phyloP scores from a whole-genome alignment of 2,113 vertebrate genomes.

The Macrotis lagotis region DNA sequence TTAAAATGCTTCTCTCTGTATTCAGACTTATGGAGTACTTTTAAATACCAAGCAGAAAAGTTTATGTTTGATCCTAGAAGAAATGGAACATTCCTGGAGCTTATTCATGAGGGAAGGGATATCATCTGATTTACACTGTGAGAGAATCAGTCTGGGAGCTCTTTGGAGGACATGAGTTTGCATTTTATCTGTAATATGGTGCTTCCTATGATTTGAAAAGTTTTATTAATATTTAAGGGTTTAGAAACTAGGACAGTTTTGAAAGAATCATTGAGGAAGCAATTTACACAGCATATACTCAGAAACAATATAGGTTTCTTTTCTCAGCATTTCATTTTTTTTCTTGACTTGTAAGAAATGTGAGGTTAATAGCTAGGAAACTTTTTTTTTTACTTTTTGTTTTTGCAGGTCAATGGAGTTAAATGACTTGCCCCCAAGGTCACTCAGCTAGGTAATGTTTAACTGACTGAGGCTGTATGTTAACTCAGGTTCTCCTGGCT shows the following conservation, averaged over 20 bases:
- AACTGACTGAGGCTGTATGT: too few relatives aligned
- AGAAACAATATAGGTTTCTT: background rate
- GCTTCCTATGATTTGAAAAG: background rate
- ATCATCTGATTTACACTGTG: background rate
- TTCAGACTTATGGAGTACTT: background rate
- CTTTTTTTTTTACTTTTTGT: too few relatives aligned
- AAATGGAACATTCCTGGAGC: background rate
- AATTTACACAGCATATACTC: background rate
- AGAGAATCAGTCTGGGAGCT: background rate
- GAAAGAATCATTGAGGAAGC: background rate
- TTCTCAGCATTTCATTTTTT: background rate
- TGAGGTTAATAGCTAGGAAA: background rate
- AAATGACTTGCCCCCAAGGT: too few relatives aligned
- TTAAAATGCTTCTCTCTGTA: background rate
- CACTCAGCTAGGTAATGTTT: too few relatives aligned
- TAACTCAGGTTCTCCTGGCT: too few relatives aligned
- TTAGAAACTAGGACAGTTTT: background rate
- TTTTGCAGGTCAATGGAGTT: too few relatives aligned
- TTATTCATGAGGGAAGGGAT: background rate
- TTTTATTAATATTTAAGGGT: background rate
- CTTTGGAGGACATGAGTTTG: too few relatives aligned
- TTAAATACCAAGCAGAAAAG: too few relatives aligned
- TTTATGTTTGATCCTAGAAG: background rate
- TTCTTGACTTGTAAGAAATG: background rate
- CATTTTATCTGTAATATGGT: background rate